These are phyloP conservation scores for Haliclona indistincta DNA, from an alignment of 37 sponge, comb jelly and placozoan genomes.

Conservation along the genomic window DNA sequence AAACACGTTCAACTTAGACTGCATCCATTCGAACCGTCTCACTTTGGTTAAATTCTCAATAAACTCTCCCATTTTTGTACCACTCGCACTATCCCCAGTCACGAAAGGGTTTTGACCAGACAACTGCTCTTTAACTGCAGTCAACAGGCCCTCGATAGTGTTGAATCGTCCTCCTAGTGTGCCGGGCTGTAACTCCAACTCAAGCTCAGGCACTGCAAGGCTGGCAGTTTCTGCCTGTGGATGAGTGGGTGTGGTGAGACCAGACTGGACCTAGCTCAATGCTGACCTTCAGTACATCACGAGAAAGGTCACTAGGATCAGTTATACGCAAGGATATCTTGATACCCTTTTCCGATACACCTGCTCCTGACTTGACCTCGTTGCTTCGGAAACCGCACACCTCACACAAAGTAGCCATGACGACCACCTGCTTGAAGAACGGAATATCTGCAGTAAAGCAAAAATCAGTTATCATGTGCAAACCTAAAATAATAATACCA, in stretches of 20 bases:
- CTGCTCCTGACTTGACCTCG: constrained; percentile 93
- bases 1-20: neutral
- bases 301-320: constrained; percentile 64
- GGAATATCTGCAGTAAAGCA: constrained; percentile 67
- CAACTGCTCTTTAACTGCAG: constrained; percentile 70
- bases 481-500: constrained; percentile 35
- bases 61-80: constrained; percentile 28
- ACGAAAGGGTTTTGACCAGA: constrained; percentile 50
- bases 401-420: constrained; percentile 94
- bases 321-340: constrained; percentile 74
- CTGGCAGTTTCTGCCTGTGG: constrained; percentile 78
- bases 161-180: constrained; percentile 90
- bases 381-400: constrained; percentile 82
- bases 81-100: constrained; percentile 68
- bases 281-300: constrained; percentile 89
- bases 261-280: neutral
- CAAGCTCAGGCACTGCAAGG: constrained; percentile 76
- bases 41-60: constrained; percentile 48
- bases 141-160: constrained; percentile 90
- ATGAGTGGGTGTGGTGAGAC: neutral
- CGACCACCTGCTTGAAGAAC: constrained; percentile 85
- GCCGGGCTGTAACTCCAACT: constrained; percentile 72
- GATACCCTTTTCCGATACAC: constrained; percentile 74
- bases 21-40: neutral
- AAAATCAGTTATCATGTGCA: neutral